These are phyloP conservation scores for Platalea minor DNA, from an alignment of 2,797 vertebrate species.

Conservation along the genomic window DNA sequence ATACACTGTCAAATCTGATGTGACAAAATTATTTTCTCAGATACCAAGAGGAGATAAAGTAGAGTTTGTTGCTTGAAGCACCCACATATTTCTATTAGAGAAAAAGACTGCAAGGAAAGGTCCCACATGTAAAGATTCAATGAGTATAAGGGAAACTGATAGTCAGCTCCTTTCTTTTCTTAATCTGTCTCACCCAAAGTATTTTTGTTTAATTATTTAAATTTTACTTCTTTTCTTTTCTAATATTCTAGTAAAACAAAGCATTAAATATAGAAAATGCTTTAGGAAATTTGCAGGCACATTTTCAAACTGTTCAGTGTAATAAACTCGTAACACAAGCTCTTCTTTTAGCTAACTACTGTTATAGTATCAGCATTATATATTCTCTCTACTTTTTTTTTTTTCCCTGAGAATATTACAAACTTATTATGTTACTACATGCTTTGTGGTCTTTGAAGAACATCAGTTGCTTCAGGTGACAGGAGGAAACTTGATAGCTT, in stretches of 20 bases:
- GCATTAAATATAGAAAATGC: background rate
- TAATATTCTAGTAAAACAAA: background rate
- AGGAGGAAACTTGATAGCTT: background rate
- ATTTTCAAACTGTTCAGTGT: background rate
- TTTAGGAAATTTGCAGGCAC: background rate
- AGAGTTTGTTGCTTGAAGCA: background rate
- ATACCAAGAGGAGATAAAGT: background rate
- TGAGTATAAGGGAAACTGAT: background rate
- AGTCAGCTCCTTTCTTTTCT: background rate
- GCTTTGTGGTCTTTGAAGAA: background rate
- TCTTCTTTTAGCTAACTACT: background rate
- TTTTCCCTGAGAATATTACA: background rate
- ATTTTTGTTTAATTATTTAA: background rate
- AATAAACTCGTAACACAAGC: background rate
- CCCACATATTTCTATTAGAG: background rate
- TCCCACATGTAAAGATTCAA: background rate
- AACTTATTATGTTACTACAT: background rate
- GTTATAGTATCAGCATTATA: background rate
- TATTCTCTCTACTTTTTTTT: background rate
- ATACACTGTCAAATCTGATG: background rate
- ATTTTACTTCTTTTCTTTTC: background rate
- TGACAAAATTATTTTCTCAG: background rate
- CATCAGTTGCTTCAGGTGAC: background rate
- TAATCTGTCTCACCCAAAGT: background rate
- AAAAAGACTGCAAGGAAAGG: background rate